phyloP scores from a whole-genome alignment of 1,140 invertebrate species.

The Zaprionus lachaisei region DNA sequence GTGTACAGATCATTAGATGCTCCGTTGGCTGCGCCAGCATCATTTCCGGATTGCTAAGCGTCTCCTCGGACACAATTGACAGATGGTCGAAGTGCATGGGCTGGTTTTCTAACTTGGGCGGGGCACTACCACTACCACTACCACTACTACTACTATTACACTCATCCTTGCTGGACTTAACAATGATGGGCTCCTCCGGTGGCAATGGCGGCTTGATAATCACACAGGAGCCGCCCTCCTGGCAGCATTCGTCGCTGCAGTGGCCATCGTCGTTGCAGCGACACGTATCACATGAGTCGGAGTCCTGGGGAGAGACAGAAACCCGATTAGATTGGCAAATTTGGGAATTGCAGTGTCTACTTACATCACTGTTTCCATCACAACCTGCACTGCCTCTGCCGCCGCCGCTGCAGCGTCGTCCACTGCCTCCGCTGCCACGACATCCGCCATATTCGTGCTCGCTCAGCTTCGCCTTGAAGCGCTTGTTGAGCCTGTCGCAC shows the following conservation, averaged over 20 bases:
- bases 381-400: conserved; percentile 70
- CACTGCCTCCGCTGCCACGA: conserved; percentile 71
- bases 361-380: conserved; percentile 82
- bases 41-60: conserved; percentile 85
- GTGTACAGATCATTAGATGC: conserved; percentile 55
- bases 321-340: background rate
- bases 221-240: conserved; percentile 68
- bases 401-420: conserved; percentile 57
- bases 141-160: background rate
- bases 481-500: conserved; percentile 92
- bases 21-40: conserved; percentile 59
- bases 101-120: conserved; percentile 78
- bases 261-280: conserved; percentile 81
- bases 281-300: conserved; percentile 85
- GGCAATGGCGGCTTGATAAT: conserved; percentile 58
- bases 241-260: conserved; percentile 80
- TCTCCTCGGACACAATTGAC: conserved; percentile 90
- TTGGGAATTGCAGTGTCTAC: conserved; percentile 9
- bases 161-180: conserved; percentile 72
- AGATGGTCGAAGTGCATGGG: conserved; percentile 90
- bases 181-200: conserved; percentile 48
- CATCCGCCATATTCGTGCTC: conserved; percentile 73
- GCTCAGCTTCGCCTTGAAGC: conserved; percentile 74
- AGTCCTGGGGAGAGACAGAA: conserved; percentile 56
- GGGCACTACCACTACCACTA: conserved; percentile 63